Evolutionary conservation across 2,888 invertebrate species (phyloP), one percentile per base, ranked within the genome.

Genomic region (Ophonus ardosiacus): DNA sequence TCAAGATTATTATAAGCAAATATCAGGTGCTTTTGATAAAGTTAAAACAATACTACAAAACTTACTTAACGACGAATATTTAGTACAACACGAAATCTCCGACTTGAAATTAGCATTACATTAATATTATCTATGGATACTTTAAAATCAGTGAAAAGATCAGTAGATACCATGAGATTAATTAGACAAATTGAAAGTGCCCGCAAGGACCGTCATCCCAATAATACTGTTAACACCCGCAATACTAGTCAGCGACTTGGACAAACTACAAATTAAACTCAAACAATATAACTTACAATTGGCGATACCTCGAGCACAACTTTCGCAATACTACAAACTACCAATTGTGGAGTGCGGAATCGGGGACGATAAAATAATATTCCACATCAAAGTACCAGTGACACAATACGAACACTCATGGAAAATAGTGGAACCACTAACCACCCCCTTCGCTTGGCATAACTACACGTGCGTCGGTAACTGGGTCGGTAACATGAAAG

Each of bases 321-420:
- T 31, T 31, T 31, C 31, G 31, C 31, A 31, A 31, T 31, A 31
- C 5, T 31, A 31, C 31, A 31, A 31, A 31, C 5, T 31, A 31
- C 31, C 31, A 31, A 31, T 31, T 31, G 31, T 31, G 5, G 31
- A 31, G 6, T 84, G 79, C 18, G 61, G 59, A 8, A 18, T 84
- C 13, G 43, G 74, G 21, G 2, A 38, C n/a, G 17, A 15, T n/a
- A 78, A 57, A n/a, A n/a, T 80, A 18, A 21, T 38, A 31, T 21
- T 84, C 8, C 59, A 61, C n/a, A 17, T 79, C 6, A 84, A 80
- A 59, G 31, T 84, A 18, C 84, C 84, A 15, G 71, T 80, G 15
- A 78, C 31, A 5, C 31, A 31, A 31, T 31, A 31, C 31, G 31
- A 31, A 1, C 31, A 31, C 31, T 31, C 31, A 31, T 31, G 31